Percentiles rank a stretch among this genome's conserved stretches.
These are phyloP conservation scores for Ochropleura plecta DNA, from an alignment of 2,888 invertebrate species.

Conservation along the genomic window DNA sequence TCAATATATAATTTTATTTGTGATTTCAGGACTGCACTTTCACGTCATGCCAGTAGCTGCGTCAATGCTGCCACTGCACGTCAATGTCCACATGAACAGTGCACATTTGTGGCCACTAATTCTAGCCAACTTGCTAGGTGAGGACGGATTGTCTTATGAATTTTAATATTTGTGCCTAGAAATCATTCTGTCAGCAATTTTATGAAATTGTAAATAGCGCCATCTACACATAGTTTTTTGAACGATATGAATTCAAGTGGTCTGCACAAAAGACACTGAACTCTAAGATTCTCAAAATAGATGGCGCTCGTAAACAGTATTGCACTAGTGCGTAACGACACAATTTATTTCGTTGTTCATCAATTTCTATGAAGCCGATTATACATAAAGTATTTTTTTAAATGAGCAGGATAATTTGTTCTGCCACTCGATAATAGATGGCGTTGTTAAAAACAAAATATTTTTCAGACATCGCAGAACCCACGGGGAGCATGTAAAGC, in stretches of 20 bases:
- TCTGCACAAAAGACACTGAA: no score
- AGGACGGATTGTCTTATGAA: neutral
- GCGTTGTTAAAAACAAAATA: conserved; percentile 38
- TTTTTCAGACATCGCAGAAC: conserved; percentile 91
- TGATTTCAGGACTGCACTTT: conserved; percentile 72
- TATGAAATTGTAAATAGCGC: conserved; percentile 31
- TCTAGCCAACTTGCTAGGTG: conserved; percentile 80
- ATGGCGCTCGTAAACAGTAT: conserved; percentile 56
- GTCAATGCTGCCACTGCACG: conserved; percentile 58
- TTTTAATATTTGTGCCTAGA: neutral
- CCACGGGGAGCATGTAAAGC: conserved; percentile 87
- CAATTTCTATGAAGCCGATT: neutral
- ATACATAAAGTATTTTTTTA: neutral
- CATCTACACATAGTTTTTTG: conserved; percentile 53
- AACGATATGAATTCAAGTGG: neutral
- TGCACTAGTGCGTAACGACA: neutral
- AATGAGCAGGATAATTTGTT: neutral
- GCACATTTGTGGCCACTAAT: conserved; percentile 77
- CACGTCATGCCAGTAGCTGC: conserved; percentile 70
- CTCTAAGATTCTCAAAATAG: conserved; percentile 41
- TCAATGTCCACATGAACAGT: conserved; percentile 78
- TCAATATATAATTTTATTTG: neutral
- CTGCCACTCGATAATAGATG: conserved; percentile 59
- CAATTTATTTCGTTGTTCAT: neutral
- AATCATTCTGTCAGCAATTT: neutral